phyloP scores from a whole-genome alignment of 2,113 vertebrate species.

The Heterochromis multidens region DNA sequence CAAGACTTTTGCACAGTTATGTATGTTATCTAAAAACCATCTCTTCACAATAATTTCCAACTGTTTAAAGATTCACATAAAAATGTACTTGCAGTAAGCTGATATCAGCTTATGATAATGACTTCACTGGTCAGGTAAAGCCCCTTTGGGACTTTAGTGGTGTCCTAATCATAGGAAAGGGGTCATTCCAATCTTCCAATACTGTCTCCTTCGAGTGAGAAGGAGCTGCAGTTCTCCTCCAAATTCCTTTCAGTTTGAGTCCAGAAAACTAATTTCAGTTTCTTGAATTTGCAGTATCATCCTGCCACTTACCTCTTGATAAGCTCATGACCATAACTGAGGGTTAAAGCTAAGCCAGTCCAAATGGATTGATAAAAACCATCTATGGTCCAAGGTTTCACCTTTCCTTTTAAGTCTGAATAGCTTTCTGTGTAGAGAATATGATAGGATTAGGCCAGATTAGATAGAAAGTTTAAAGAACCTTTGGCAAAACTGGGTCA shows the following conservation, averaged over 20 bases:
- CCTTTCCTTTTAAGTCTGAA: background rate
- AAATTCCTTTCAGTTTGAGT: background rate
- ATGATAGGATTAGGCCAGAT: conserved; percentile 5
- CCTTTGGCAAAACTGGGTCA: conserved; percentile 19
- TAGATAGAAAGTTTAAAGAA: conserved; percentile 10
- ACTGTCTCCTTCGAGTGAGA: background rate
- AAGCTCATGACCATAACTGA: background rate
- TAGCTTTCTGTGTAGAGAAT: background rate
- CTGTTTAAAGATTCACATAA: too few relatives aligned
- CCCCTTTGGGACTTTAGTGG: background rate
- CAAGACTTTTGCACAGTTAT: too few relatives aligned
- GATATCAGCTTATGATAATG: background rate
- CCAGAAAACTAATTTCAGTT: background rate
- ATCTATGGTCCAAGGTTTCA: background rate
- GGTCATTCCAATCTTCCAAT: background rate
- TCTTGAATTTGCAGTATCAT: background rate
- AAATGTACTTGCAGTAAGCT: too few relatives aligned
- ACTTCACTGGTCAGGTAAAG: background rate
- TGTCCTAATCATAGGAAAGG: background rate
- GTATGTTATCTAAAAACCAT: too few relatives aligned
- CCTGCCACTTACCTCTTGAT: background rate
- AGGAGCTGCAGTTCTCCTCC: background rate
- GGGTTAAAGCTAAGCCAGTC: background rate
- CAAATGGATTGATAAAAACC: background rate
- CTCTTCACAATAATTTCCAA: too few relatives aligned